phyloP scores from a whole-genome alignment of 2,113 vertebrate species.

The Rhea pennata region DNA sequence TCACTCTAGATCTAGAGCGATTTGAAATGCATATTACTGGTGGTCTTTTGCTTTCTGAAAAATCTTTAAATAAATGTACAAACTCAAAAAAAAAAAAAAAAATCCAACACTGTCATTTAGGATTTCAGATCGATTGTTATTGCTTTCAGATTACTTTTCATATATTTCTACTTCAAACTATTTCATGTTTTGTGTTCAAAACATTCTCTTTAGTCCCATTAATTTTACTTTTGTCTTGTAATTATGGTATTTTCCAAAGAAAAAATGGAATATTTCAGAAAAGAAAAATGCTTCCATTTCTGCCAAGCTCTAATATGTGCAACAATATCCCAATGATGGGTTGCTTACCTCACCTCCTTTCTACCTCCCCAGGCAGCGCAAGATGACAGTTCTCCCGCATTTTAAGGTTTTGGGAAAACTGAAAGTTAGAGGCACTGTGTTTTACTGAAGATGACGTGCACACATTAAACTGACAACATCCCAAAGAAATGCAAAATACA shows the following conservation, averaged over 20 bases:
- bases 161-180: background rate
- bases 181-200: background rate
- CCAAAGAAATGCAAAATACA: background rate
- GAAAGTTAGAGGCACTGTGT: background rate
- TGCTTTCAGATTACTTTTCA: background rate
- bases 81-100: background rate
- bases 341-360: background rate
- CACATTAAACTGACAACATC: background rate
- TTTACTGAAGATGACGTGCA: background rate
- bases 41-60: background rate
- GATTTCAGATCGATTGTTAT: background rate
- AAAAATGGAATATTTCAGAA: background rate
- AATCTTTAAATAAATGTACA: background rate
- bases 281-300: background rate
- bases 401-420: too few species aligned
- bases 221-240: background rate
- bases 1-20: background rate
- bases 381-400: background rate
- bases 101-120: background rate
- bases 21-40: background rate
- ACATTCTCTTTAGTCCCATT: background rate
- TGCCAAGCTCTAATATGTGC: background rate
- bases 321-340: background rate
- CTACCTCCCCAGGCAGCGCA: background rate
- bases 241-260: background rate